phyloP scores from a whole-genome alignment of 2,888 invertebrate genomes.

The Escarpia spicata region DNA sequence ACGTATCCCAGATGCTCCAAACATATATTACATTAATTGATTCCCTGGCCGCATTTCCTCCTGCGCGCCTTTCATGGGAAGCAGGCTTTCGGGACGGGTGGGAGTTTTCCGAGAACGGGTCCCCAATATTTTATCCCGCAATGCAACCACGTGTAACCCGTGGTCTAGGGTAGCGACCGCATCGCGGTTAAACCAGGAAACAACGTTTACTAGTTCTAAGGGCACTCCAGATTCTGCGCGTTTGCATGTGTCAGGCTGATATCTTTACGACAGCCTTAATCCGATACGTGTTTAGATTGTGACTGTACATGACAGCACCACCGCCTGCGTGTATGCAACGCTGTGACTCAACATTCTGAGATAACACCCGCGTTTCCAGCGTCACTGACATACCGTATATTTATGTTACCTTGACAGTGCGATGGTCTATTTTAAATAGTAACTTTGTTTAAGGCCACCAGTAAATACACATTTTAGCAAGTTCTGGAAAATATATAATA shows the following conservation, averaged over 20 bases:
- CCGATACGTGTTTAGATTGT: conserved; percentile 7
- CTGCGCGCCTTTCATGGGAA: not conserved
- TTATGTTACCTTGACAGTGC: not conserved
- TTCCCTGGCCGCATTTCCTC: not conserved
- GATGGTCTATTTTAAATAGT: not conserved
- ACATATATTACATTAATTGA: conserved; percentile 3
- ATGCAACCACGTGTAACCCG: not conserved
- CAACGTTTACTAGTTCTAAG: not conserved
- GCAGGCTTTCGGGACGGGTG: not conserved
- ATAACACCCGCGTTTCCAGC: not conserved
- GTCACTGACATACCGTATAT: not conserved
- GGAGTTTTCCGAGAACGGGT: not conserved
- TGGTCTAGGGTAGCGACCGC: not conserved
- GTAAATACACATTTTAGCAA: not conserved
- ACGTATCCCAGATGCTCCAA: not conserved
- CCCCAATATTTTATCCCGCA: not conserved
- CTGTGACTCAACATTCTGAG: not conserved
- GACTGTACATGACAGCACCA: not conserved
- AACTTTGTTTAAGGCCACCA: not conserved
- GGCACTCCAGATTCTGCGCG: not conserved
- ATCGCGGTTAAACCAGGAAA: not conserved
- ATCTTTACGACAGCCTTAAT: not conserved
- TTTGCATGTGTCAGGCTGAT: not conserved
- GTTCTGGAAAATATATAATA: not conserved
- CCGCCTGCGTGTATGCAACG: not conserved